Conservation (phyloP, 2,888 invertebrate species). For the Lissonota sp. region DNA sequence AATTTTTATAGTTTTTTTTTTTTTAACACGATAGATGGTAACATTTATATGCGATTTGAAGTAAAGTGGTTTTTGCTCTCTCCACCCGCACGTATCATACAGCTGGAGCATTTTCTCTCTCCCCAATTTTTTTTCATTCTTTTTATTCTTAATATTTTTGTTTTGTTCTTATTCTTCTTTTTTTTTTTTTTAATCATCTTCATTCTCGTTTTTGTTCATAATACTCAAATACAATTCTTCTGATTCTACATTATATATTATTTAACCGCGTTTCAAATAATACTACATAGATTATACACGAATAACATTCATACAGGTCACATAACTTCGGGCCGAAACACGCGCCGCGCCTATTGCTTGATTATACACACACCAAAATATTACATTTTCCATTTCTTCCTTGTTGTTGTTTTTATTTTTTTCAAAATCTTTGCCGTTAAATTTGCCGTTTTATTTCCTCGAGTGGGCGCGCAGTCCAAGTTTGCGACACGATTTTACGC, state of each 20-base stretch:
- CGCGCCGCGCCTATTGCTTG: conserved; percentile 64
- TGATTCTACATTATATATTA: conserved; percentile 48
- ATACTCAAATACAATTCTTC: conserved; percentile 60
- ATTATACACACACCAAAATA: conserved; percentile 61
- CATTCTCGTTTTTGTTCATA: conserved; percentile 12
- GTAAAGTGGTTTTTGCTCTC: conserved; percentile 66
- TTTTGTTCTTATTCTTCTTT: conserved; percentile 18
- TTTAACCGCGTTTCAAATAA: conserved; percentile 60
- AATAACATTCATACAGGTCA: conserved; percentile 65
- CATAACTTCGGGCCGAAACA: conserved; percentile 56
- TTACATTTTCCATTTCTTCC: conserved; percentile 24
- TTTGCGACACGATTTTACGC: conserved; percentile 61
- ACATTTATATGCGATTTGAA: conserved; percentile 78
- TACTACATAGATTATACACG: conserved; percentile 59
- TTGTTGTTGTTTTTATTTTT: conserved; percentile 14
- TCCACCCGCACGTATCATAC: conserved; percentile 62
- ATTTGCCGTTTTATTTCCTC: conserved; percentile 12
- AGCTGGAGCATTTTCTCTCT: conserved; percentile 55
- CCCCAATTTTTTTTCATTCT: conserved; percentile 14
- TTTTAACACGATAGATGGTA: conserved; percentile 78
- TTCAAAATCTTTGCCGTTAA: background rate
- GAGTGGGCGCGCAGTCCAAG: conserved; percentile 53
- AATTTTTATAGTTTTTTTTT: conserved; percentile 20
- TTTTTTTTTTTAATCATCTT: conserved; percentile 1
- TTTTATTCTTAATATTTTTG: conserved; percentile 22